phyloP scores from a whole-genome alignment of 1,140 invertebrate species.

The Habropoda laboriosa region DNA sequence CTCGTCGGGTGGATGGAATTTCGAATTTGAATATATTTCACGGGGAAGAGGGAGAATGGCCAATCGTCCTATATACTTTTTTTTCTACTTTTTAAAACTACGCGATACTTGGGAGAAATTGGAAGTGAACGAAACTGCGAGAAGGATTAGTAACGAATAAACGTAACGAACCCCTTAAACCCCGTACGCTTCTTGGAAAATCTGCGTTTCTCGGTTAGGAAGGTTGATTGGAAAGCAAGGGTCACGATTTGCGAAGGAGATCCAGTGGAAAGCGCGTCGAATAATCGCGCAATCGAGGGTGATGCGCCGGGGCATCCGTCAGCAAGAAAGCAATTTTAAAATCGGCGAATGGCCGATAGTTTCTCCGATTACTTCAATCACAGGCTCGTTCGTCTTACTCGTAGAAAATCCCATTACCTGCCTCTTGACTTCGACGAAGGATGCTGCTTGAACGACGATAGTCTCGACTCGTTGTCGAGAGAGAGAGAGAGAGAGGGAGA shows the following conservation, averaged over 20 bases:
- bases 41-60: background rate
- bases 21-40: background rate
- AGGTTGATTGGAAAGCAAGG: background rate
- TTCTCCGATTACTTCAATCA: slow-evolving; percentile 39
- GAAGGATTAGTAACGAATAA: background rate
- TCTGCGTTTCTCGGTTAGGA: background rate
- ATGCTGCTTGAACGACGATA: background rate
- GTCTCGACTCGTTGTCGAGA: background rate
- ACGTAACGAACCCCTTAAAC: no score
- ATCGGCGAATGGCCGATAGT: slow-evolving; percentile 38
- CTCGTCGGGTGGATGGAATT: background rate
- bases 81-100: background rate
- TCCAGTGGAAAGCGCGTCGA: background rate
- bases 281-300: background rate
- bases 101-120: background rate
- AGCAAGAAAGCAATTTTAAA: slow-evolving; percentile 50
- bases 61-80: background rate
- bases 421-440: background rate
- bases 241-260: background rate
- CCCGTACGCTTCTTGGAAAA: background rate
- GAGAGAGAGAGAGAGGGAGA: no score
- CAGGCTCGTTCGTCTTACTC: slow-evolving; percentile 24
- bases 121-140: background rate
- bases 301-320: background rate
- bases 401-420: slow-evolving; percentile 34